A percentile compares a stretch with the other conserved stretches of the same genome.
Conservation (phyloP, 2,888 invertebrate genomes). For the Drosophila infuscata region DNA sequence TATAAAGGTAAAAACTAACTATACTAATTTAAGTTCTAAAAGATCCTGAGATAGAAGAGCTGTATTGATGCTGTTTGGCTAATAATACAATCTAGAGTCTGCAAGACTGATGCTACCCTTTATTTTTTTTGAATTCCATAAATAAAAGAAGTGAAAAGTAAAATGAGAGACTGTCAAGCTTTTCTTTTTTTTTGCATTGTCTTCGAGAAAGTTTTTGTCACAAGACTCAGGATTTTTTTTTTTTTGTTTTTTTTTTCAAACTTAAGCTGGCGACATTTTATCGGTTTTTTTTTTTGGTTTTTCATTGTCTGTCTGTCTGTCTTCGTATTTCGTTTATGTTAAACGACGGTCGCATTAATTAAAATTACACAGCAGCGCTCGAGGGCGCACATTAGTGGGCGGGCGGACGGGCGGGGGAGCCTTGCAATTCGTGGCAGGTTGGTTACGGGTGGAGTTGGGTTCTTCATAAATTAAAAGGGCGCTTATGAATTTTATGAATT, state of each 20-base stretch:
- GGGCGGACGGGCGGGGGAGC: neutral
- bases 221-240: slow-evolving; percentile 26
- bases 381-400: slow-evolving; percentile 34
- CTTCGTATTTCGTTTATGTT: slow-evolving; percentile 71
- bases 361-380: slow-evolving; percentile 69
- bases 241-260: slow-evolving; percentile 24
- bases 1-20: neutral
- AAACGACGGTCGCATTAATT: slow-evolving; percentile 71
- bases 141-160: slow-evolving; percentile 9
- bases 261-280: slow-evolving; percentile 13
- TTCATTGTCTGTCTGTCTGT: slow-evolving; percentile 48
- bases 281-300: neutral
- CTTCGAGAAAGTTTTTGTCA: slow-evolving; percentile 35
- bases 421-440: neutral
- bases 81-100: neutral
- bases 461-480: slow-evolving; percentile 77
- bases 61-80: neutral
- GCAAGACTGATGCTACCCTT: slow-evolving; percentile 3
- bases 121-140: slow-evolving; percentile 11
- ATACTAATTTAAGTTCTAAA: neutral
- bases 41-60: neutral
- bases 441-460: neutral
- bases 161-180: slow-evolving; percentile 46
- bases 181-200: slow-evolving; percentile 26
- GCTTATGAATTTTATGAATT: slow-evolving; percentile 80